Base-by-base conservation (phyloP, 2,113 vertebrate genomes). In the Nycticebus coucang region DNA sequence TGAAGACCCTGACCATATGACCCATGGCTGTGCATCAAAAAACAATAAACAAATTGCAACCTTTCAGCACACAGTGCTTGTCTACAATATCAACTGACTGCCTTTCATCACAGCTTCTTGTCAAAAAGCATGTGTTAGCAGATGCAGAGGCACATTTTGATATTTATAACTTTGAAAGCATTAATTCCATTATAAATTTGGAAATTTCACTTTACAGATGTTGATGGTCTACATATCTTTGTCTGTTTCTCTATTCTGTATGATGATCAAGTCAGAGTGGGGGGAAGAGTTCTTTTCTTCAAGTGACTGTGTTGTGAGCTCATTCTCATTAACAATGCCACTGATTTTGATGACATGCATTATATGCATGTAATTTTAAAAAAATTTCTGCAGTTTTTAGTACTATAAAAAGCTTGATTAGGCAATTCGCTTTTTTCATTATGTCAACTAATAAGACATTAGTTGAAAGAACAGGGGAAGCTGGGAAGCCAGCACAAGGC, bases 381-480 rank as follows among this genome's bases (percentile, higher is more conserved):
- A 93, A 95, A 87, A 66, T 37, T 53, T 78, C 80, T 50, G 89
- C 77, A 62, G 12, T 94, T 96, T 87, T 96, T 97, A 87, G 85
- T 95, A 84, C 55, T 50, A 55, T 88, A 96, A 95, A 96, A 96
- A 95, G 85, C 86, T 93, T 97, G 96, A 89, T 94, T 21, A 97
- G 93, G 82, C 71, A 88, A 69, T 97, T 96, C 19, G 50, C 60
- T 91, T 62, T 97, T 97, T 59, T 75, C 64, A 95, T 97, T 97
- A 97, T 71, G 81, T 91, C 72, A 95, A 75, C 95, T 98, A 96
- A 91, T 96, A 97, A 97, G 86, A 93, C 77, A 93, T 97, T 93
- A 95, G 26, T 95, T 95, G 86, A 89, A 50, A 97, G 92, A 97
- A 83, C 57, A 71, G 28, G 5, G 14, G 66, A 95, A 96, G 87